phyloP scores from a whole-genome alignment of 2,888 invertebrate species.

The Athetis lepigone region DNA sequence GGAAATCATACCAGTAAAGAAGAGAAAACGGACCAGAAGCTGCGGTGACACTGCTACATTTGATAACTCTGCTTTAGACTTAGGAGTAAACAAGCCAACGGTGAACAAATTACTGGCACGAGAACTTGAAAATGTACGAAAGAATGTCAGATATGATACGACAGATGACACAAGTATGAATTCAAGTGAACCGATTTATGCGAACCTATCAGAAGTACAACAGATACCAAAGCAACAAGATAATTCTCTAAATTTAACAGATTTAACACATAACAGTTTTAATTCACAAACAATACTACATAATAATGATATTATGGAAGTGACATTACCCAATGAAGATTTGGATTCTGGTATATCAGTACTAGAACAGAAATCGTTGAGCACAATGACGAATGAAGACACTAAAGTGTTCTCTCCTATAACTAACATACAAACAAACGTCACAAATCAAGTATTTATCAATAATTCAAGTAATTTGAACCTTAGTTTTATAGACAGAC shows the following conservation, averaged over 20 bases:
- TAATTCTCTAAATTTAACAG: slow-evolving; percentile 34
- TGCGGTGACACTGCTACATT: slow-evolving; percentile 79
- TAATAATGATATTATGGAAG: slow-evolving; percentile 53
- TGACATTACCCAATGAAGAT: slow-evolving; percentile 62
- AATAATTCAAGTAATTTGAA: slow-evolving; percentile 81
- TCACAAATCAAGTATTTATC: slow-evolving; percentile 81
- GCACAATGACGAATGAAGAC: slow-evolving; percentile 49
- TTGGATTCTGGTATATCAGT: slow-evolving; percentile 72
- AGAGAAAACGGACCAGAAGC: slow-evolving; percentile 82
- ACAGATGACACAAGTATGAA: slow-evolving; percentile 23
- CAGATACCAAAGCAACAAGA: slow-evolving; percentile 8
- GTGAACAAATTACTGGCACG: slow-evolving; percentile 81
- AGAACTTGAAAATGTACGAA: slow-evolving; percentile 85
- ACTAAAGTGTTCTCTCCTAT: slow-evolving; percentile 64
- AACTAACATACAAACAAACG: slow-evolving; percentile 79
- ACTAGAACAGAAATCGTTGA: slow-evolving; percentile 77
- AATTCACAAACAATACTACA: slow-evolving; percentile 23
- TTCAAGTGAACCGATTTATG: slow-evolving; percentile 75
- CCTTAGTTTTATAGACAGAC: slow-evolving; percentile 86
- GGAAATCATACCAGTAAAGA: slow-evolving; percentile 85
- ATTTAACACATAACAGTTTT: slow-evolving; percentile 21
- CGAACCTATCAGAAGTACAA: slow-evolving; percentile 69
- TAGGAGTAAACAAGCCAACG: slow-evolving; percentile 79
- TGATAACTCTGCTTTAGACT: slow-evolving; percentile 85
- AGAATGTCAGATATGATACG: slow-evolving; percentile 70